phyloP scores from a whole-genome alignment of 2,888 invertebrate genomes.

The Julus scanicus region DNA sequence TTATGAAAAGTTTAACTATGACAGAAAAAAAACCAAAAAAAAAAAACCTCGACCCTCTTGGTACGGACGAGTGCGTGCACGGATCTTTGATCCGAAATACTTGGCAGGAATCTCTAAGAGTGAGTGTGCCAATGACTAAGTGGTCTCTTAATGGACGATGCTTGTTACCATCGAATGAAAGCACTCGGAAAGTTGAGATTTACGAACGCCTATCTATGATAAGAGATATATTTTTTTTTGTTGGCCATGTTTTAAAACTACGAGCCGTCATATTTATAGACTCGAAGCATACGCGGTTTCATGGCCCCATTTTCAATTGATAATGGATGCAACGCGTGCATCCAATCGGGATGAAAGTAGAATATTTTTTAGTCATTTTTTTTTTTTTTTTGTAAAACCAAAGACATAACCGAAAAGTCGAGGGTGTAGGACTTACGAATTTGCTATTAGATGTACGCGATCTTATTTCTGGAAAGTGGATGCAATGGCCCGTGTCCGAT shows the following conservation, averaged over 20 bases:
- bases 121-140: background rate
- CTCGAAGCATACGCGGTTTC: background rate
- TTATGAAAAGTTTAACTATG: too few species aligned
- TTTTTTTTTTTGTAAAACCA: too few species aligned
- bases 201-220: background rate
- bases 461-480: too few species aligned
- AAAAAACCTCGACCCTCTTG: background rate
- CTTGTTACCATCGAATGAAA: background rate
- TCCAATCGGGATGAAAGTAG: too few species aligned
- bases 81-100: background rate
- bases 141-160: constrained; percentile 19
- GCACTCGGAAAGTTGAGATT: background rate
- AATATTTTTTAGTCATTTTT: too few species aligned
- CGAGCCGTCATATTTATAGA: background rate
- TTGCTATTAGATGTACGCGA: too few species aligned
- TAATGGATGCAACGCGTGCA: too few species aligned
- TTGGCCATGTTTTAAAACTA: background rate
- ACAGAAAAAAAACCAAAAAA: too few species aligned
- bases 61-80: background rate
- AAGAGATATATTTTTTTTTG: background rate
- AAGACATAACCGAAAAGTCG: too few species aligned
- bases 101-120: background rate
- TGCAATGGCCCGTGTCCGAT: too few species aligned
- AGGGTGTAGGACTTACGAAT: too few species aligned
- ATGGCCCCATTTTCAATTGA: background rate